phyloP scores from a whole-genome alignment of 2,888 invertebrate genomes.

The Piscicola geometra region DNA sequence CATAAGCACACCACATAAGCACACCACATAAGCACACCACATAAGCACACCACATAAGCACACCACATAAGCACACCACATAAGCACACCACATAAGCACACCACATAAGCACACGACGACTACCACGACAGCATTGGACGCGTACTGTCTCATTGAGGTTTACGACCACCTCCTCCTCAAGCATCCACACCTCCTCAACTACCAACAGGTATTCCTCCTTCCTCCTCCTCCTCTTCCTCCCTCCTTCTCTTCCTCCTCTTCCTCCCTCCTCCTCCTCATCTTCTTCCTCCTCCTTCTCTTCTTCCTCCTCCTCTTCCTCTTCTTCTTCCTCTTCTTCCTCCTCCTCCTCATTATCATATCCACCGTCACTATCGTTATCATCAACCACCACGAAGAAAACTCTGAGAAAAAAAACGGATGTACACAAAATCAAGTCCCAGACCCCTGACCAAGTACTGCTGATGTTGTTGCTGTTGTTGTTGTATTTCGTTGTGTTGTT shows the following conservation, averaged over 20 bases:
- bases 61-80: too few relatives aligned
- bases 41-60: too few relatives aligned
- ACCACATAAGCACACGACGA: conserved; percentile 35
- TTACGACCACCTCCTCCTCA: conserved; percentile 63
- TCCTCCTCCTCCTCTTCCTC: background rate
- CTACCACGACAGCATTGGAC: conserved; percentile 75
- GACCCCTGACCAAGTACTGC: background rate
- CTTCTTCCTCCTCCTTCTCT: background rate
- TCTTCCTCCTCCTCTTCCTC: background rate
- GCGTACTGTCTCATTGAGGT: conserved; percentile 79
- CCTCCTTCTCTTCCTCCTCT: background rate
- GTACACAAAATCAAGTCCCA: too few relatives aligned
- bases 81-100: too few relatives aligned
- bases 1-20: too few relatives aligned
- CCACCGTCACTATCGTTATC: background rate
- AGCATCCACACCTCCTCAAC: background rate
- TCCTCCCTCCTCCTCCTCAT: background rate
- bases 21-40: too few relatives aligned
- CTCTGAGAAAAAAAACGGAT: background rate
- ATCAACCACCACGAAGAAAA: background rate
- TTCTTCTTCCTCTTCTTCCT: background rate
- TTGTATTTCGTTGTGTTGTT: too few relatives aligned
- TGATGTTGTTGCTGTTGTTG: background rate
- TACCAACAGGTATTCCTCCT: background rate
- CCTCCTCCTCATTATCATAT: background rate